phyloP scores from a whole-genome alignment of 2,113 vertebrate genomes.

The Gallinago paraguaiae region DNA sequence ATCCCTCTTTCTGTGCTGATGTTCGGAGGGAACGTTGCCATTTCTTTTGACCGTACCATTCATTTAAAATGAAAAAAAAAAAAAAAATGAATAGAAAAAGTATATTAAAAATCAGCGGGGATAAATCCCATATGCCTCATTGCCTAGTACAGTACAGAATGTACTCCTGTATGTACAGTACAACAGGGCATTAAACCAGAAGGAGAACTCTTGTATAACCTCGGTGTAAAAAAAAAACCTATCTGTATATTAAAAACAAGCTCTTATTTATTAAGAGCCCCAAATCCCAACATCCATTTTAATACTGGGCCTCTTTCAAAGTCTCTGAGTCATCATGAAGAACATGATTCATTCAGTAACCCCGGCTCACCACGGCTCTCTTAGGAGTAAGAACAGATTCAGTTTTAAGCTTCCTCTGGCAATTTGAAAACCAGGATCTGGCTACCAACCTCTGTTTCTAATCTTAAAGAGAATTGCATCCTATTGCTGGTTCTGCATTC shows the following conservation, averaged over 20 bases:
- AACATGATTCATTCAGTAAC: conserved; percentile 56
- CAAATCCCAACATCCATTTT: conserved; percentile 26
- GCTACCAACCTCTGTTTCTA: conserved; percentile 27
- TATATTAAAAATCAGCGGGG: neutral
- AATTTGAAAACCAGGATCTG: conserved; percentile 23
- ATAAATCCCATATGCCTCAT: neutral
- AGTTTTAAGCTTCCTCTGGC: conserved; percentile 40
- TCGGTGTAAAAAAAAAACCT: neutral
- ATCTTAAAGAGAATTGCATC: conserved; percentile 20
- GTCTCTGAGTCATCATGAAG: conserved; percentile 58
- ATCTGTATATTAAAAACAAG: conserved; percentile 38
- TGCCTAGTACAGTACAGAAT: conserved; percentile 22
- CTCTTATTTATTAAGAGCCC: conserved; percentile 38
- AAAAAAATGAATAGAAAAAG: neutral
- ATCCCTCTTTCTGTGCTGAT: neutral
- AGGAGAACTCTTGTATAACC: neutral
- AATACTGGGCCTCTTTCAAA: conserved; percentile 54
- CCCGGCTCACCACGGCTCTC: neutral
- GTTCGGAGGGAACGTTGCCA: neutral
- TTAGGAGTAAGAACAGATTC: conserved; percentile 38
- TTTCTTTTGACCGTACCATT: neutral
- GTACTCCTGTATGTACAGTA: conserved; percentile 6
- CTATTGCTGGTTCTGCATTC: neutral
- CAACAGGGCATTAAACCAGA: neutral
- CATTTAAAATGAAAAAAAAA: neutral